These are phyloP conservation scores for Sapajus apella DNA, from an alignment of 2,113 vertebrate genomes.

Conservation along the genomic window DNA sequence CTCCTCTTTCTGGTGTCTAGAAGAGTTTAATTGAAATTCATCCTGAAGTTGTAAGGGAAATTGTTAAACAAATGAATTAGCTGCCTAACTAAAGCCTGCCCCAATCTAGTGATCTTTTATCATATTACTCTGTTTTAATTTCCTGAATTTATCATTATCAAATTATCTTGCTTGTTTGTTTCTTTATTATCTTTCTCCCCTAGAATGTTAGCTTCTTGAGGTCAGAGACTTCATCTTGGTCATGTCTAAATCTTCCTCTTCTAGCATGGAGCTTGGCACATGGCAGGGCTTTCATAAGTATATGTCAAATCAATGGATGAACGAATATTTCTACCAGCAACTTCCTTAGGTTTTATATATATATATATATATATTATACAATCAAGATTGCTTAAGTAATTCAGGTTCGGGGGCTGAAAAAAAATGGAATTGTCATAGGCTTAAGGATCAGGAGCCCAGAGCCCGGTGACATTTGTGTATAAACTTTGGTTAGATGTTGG, in stretches of 20 bases:
- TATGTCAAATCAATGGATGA: not conserved
- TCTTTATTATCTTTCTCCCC: not conserved
- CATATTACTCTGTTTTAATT: not conserved
- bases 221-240: not conserved
- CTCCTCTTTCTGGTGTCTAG: not conserved
- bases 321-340: not conserved
- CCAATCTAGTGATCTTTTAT: not conserved
- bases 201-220: not conserved
- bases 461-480: not conserved
- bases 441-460: not conserved
- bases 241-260: not conserved
- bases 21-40: not conserved
- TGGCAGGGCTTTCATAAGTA: not conserved
- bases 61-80: not conserved
- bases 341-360: not conserved
- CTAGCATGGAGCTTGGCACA: not conserved
- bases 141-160: not conserved
- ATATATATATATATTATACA: not conserved
- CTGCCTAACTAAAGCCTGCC: not conserved
- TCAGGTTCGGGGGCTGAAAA: not conserved
- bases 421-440: not conserved
- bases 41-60: not conserved
- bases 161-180: not conserved
- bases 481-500: not conserved
- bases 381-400: not conserved